phyloP scores from a whole-genome alignment of 2,888 invertebrate genomes.

The Syrphus vitripennis region DNA sequence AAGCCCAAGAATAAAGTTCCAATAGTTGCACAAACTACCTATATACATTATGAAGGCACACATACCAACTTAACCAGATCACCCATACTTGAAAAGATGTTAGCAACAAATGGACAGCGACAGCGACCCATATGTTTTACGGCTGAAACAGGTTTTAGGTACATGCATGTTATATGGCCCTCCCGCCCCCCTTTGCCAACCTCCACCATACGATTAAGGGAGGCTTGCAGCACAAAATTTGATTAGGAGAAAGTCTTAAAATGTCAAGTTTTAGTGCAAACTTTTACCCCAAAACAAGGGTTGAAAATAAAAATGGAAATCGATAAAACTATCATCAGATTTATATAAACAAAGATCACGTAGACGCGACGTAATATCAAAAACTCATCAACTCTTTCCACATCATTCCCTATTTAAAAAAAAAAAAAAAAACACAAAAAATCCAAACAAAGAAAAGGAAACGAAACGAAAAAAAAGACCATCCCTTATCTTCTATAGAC shows the following conservation, averaged over 20 bases:
- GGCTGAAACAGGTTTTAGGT: background rate
- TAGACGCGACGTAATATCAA: background rate
- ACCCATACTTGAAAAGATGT: background rate
- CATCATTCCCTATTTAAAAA: background rate
- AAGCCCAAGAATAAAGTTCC: background rate
- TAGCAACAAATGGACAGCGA: conserved; percentile 12
- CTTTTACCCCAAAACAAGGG: background rate
- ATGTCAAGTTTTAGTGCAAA: conserved; percentile 1
- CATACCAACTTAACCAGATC: background rate
- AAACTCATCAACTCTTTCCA: background rate
- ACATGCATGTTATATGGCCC: no score
- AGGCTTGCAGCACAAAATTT: background rate
- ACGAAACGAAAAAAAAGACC: background rate
- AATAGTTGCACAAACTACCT: conserved; percentile 22
- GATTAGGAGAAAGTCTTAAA: background rate
- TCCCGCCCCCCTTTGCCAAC: background rate
- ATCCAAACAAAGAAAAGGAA: background rate
- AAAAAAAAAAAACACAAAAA: no score
- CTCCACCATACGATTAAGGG: background rate
- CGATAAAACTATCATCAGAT: background rate
- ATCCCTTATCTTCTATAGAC: background rate
- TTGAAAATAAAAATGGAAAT: background rate
- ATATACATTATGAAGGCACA: background rate
- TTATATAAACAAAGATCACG: background rate
- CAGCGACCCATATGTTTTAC: conserved; percentile 51